These are phyloP conservation scores for Pelusios castaneus DNA, from an alignment of 2,113 vertebrate genomes.

Conservation along the genomic window DNA sequence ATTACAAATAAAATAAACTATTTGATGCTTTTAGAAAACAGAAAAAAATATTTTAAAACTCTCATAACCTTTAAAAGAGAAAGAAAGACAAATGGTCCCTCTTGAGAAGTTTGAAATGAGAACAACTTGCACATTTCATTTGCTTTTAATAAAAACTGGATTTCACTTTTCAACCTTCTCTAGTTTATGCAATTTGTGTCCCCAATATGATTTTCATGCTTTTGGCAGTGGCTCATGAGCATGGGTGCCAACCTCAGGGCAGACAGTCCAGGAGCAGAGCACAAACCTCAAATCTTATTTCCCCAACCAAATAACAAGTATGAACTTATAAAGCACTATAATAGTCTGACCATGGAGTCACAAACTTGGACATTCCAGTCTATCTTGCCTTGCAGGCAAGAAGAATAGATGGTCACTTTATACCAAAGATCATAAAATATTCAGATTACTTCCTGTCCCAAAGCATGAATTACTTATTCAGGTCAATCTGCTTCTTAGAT, in stretches of 20 bases:
- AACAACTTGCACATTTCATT: accelerated
- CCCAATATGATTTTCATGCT: not conserved
- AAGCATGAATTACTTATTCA: not conserved
- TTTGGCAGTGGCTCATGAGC: not conserved
- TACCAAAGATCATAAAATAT: not conserved
- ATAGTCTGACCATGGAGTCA: too few species aligned
- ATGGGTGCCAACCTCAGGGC: not conserved
- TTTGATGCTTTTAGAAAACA: not conserved
- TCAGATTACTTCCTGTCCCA: not conserved
- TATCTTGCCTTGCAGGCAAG: not conserved
- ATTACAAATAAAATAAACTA: not conserved
- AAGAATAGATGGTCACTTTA: not conserved
- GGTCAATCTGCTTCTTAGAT: not conserved
- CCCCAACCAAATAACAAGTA: not conserved
- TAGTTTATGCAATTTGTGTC: not conserved
- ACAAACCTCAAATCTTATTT: not conserved
- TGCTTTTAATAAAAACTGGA: not conserved
- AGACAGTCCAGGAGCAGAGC: not conserved
- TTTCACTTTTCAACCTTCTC: not conserved
- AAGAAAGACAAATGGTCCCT: not conserved
- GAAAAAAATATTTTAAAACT: not conserved
- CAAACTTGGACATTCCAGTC: not conserved
- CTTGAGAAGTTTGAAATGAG: accelerated
- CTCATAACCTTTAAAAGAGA: not conserved
- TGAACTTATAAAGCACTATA: not conserved